Percentiles rank a stretch among this genome's conserved stretches.
Evolutionary conservation across 2,888 invertebrate genomes (phyloP).

Genomic region (Apeira syringaria): DNA sequence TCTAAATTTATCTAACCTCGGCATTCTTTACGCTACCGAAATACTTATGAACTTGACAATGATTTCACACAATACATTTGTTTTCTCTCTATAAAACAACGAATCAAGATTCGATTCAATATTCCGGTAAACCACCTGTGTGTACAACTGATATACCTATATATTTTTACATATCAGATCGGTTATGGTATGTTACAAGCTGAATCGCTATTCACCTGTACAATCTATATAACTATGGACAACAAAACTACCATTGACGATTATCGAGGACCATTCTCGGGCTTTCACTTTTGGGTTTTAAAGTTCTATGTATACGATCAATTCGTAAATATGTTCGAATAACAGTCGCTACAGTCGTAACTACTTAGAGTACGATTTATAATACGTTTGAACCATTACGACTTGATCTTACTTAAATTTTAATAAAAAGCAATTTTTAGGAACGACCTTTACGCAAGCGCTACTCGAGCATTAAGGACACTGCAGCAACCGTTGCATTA

Average conservation of each 20-base stretch:
- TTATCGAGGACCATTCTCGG: slow-evolving; percentile 44
- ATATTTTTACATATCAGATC: slow-evolving; percentile 16
- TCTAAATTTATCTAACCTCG: too few relatives aligned
- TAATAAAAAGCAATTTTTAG: slow-evolving; percentile 57
- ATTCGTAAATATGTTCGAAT: slow-evolving; percentile 17
- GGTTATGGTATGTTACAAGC: slow-evolving; percentile 11
- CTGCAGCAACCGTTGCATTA: slow-evolving; percentile 48
- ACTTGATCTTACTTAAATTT: slow-evolving; percentile 39
- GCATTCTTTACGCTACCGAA: slow-evolving; percentile 7
- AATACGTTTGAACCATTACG: slow-evolving; percentile 39
- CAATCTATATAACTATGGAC: slow-evolving; percentile 13
- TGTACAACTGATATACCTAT: neutral
- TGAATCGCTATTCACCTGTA: slow-evolving; percentile 12
- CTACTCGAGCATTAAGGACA: slow-evolving; percentile 69
- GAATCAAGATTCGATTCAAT: slow-evolving; percentile 26
- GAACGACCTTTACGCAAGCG: slow-evolving; percentile 68
- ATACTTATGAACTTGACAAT: slow-evolving; percentile 14
- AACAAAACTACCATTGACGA: slow-evolving; percentile 35
- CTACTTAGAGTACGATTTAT: slow-evolving; percentile 19
- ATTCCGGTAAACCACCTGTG: slow-evolving; percentile 24
- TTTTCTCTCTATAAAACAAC: slow-evolving; percentile 15
- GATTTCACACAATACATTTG: slow-evolving; percentile 15
- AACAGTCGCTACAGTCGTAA: slow-evolving; percentile 15
- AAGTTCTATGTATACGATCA: slow-evolving; percentile 27
- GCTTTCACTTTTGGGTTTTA: slow-evolving; percentile 58